Evolutionary conservation across 1,140 invertebrate genomes (phyloP), one percentile per base, ranked within the genome.

Genomic region (Anastrepha ludens): DNA sequence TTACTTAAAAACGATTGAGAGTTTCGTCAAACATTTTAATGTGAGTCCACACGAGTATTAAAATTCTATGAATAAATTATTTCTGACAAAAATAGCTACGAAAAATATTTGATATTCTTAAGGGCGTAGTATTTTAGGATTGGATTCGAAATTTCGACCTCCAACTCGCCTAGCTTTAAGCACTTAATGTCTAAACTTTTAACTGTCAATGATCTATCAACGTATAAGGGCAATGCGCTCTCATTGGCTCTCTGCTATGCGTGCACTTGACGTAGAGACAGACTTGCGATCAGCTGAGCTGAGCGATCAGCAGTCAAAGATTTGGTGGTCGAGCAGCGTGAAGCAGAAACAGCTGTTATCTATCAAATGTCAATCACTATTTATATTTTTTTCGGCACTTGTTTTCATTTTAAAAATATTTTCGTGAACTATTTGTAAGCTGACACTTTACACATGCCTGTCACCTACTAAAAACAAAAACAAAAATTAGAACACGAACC

Each of bases 341-440:
- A 15, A 55, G 55, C 8, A 15, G 15, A 3, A 81, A 29, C 74
- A 81, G 44, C 55, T 81, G 74, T 50, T 81, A 47, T 81, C 74
- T 8, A 81, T 81, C 74, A 81, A 81, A 55, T 55, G 74, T 81
- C 74, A 81, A 81, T 81, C 74, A 81, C 74, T 81, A 55, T 15
- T 17, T 55, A n/a, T n/a, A 55, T 15, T 11, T 67, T 11, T 67
- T 81, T 58, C 17, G 41, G 17, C 17, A 47, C 47, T 47, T 41
- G 8, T 15, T 81, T 29, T 8, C 15, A 44, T 78, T 78, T 47
- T 78, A 8, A 55, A 62, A 50, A 11, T 81, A 9, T 15, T 74
- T 11, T 29, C 39, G 11, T 11, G 11, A 47, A 47, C 29, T 44
- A 7, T n/a, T 2, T 15, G 67, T 74, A 74, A 81, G 44, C 17